Conservation (phyloP, 92 coral and sea anemone genomes). For the Meandrina meandrites region DNA sequence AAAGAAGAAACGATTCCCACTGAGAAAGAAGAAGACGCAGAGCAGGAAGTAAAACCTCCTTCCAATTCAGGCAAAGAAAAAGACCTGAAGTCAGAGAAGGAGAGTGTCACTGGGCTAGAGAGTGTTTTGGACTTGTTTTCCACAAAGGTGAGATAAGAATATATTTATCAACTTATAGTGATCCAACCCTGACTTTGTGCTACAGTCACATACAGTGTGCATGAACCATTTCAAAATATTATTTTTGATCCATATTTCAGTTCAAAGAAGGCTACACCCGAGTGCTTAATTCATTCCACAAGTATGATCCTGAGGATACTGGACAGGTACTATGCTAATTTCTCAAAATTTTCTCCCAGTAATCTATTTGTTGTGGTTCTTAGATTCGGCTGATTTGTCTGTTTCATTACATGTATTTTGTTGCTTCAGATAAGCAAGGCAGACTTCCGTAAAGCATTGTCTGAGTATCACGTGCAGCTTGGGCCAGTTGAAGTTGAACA, state of each 20-base stretch:
- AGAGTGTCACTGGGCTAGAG: background rate
- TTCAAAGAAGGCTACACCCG: slow-evolving; percentile 75
- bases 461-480: slow-evolving; percentile 69
- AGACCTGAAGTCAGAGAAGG: background rate
- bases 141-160: slow-evolving; percentile 30
- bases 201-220: background rate
- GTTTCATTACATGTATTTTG: background rate
- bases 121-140: slow-evolving; percentile 27
- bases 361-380: background rate
- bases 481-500: slow-evolving; percentile 77
- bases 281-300: slow-evolving; percentile 50
- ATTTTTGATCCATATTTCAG: slow-evolving; percentile 34
- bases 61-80: background rate
- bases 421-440: slow-evolving; percentile 57
- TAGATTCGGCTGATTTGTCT: background rate
- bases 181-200: background rate
- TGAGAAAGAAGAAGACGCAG: background rate
- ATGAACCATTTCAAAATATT: background rate
- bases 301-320: slow-evolving; percentile 65
- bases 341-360: background rate
- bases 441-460: slow-evolving; percentile 76
- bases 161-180: no score
- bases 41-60: background rate
- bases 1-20: slow-evolving; percentile 1
- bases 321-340: slow-evolving; percentile 63